Evolutionary conservation across 2,888 invertebrate genomes (phyloP).

Genomic region (Sicus ferrugineus): DNA sequence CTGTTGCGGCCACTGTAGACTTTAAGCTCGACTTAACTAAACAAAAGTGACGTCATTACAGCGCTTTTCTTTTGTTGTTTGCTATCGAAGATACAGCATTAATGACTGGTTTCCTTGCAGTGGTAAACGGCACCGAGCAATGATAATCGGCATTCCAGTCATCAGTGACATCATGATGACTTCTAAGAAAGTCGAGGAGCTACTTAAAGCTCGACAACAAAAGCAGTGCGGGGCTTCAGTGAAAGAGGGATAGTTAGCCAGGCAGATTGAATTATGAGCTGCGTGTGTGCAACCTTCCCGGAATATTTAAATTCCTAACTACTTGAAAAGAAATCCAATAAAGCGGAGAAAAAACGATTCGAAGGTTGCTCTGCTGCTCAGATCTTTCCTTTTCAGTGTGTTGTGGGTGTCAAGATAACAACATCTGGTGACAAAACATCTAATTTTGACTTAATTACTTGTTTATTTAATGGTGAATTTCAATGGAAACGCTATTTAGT

Average conservation of each 20-base stretch:
- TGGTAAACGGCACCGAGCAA: no score
- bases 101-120: no score
- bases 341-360: not conserved
- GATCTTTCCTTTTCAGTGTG: constrained; percentile 26
- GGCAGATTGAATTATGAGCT: not conserved
- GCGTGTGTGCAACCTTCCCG: not conserved
- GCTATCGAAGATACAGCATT: no score
- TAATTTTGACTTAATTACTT: constrained; percentile 32
- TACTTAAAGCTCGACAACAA: not conserved
- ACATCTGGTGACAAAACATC: constrained; percentile 36
- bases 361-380: constrained; percentile 15
- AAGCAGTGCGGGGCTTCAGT: not conserved
- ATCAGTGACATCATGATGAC: constrained; percentile 41
- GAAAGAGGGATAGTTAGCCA: not conserved
- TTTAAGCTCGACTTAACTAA: no score
- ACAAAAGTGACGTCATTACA: no score
- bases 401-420: constrained; percentile 33
- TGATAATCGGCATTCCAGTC: no score
- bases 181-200: constrained; percentile 42
- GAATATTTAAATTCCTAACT: not conserved
- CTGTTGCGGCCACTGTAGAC: no score
- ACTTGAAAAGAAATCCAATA: not conserved
- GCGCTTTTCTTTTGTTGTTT: no score
- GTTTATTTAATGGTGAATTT: constrained; percentile 19
- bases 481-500: constrained; percentile 14